A percentile compares a stretch with the other conserved stretches of the same genome.
Conservation (phyloP, 2,888 invertebrate species). For the Coenonympha arcania region DNA sequence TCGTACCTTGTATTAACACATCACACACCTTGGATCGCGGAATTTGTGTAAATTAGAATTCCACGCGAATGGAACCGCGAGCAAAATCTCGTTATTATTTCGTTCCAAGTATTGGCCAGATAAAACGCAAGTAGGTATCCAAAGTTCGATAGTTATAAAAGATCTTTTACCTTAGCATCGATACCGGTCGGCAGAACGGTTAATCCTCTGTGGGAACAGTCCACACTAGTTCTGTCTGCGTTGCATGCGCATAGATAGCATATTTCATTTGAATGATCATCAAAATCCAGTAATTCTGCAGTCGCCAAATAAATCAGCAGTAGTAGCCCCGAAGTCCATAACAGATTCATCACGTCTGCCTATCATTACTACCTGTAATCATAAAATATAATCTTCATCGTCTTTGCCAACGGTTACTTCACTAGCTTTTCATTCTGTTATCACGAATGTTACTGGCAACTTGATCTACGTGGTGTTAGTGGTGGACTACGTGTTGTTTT, state of each 20-base stretch:
- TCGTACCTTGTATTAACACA: no score
- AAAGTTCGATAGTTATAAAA: no score
- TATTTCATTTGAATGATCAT: constrained; percentile 45
- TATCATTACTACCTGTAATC: constrained; percentile 63
- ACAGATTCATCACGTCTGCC: constrained; percentile 50
- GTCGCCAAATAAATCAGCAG: constrained; percentile 36
- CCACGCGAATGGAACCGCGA: no score
- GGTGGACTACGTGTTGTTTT: no score
- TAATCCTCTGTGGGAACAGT: constrained; percentile 64
- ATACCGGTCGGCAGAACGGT: constrained; percentile 57
- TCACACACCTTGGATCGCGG: no score
- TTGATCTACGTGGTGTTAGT: no score
- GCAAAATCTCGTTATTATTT: no score
- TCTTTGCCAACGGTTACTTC: constrained; percentile 1
- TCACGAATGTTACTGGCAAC: no score
- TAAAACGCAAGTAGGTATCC: no score
- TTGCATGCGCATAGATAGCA: constrained; percentile 56
- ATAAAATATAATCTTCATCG: constrained; percentile 29
- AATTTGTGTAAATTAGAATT: no score
- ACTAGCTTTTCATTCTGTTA: no score
- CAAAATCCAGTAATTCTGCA: constrained; percentile 44
- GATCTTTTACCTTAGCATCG: constrained; percentile 34
- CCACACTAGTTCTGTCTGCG: constrained; percentile 44
- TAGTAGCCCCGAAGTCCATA: constrained; percentile 39
- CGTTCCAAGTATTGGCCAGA: no score